Evolutionary conservation across 2,888 invertebrate species (phyloP).

Genomic region (Tanytarsus gracilentus): DNA sequence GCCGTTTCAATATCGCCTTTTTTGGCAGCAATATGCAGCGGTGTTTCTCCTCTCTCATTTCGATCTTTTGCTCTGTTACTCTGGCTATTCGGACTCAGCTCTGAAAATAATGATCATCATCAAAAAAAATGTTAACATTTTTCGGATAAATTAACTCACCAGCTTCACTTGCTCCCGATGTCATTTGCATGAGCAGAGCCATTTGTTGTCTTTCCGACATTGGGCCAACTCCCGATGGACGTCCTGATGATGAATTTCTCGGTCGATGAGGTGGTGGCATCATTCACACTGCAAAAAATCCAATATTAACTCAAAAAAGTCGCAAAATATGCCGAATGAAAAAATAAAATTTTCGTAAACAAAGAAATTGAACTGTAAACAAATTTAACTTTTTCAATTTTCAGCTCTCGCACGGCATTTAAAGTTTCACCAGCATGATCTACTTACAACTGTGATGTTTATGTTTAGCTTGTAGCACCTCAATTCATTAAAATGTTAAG

Average conservation of each 20-base stretch:
- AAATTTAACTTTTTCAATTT: no score
- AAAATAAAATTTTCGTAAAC: neutral
- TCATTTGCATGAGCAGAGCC: slow-evolving; percentile 80
- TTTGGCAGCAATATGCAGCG: slow-evolving; percentile 68
- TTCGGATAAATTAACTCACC: neutral
- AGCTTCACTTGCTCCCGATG: slow-evolving; percentile 44
- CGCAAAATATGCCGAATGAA: neutral
- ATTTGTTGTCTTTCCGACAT: slow-evolving; percentile 88
- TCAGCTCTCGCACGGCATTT: no score
- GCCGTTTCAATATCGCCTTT: slow-evolving; percentile 69
- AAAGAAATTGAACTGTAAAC: no score
- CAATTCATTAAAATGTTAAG: neutral
- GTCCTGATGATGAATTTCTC: slow-evolving; percentile 25
- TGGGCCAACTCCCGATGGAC: slow-evolving; percentile 45
- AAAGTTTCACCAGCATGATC: no score
- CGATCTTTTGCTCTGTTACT: slow-evolving; percentile 49
- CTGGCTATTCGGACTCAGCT: slow-evolving; percentile 31
- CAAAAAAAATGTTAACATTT: neutral
- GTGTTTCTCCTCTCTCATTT: slow-evolving; percentile 75
- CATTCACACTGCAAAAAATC: neutral
- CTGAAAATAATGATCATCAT: slow-evolving; percentile 30
- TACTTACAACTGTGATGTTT: no score
- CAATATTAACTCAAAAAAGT: no score
- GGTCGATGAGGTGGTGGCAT: neutral
- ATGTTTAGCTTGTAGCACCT: no score